phyloP scores from a whole-genome alignment of 2,113 vertebrate genomes.

The Alligator mississippiensis region DNA sequence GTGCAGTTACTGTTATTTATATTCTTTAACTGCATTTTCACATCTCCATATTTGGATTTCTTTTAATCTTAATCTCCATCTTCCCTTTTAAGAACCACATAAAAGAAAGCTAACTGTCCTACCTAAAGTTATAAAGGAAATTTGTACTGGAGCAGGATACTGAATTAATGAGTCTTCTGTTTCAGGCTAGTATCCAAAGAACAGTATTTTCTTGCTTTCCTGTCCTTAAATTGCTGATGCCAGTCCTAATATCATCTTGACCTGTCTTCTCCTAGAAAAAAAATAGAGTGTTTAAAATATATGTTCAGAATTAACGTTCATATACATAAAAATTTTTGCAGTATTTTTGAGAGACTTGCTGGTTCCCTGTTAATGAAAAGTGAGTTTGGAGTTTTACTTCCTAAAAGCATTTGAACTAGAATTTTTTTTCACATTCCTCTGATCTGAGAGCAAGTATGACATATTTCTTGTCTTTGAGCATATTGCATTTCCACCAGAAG shows the following conservation, averaged over 20 bases:
- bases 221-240: too few relatives aligned
- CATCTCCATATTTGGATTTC: neutral
- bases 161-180: too few relatives aligned
- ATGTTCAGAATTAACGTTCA: slow-evolving; percentile 28
- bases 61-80: neutral
- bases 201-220: too few relatives aligned
- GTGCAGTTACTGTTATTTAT: neutral
- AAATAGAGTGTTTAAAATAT: slow-evolving; percentile 20
- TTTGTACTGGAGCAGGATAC: too few relatives aligned
- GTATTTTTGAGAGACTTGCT: slow-evolving; percentile 34
- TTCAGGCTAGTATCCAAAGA: too few relatives aligned
- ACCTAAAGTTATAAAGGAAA: too few relatives aligned
- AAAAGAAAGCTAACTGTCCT: too few relatives aligned
- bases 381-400: slow-evolving; percentile 14
- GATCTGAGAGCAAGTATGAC: neutral
- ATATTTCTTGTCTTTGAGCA: too few relatives aligned
- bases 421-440: slow-evolving; percentile 9
- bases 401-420: neutral
- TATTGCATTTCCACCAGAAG: too few relatives aligned
- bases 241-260: neutral
- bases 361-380: slow-evolving; percentile 30
- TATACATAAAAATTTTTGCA: slow-evolving; percentile 7
- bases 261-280: slow-evolving; percentile 43
- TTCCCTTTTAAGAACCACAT: neutral
- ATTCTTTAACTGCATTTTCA: neutral